Evolutionary conservation across 53 echinoderm and acorn worm species (phyloP).

Genomic region (Antedon mediterranea): DNA sequence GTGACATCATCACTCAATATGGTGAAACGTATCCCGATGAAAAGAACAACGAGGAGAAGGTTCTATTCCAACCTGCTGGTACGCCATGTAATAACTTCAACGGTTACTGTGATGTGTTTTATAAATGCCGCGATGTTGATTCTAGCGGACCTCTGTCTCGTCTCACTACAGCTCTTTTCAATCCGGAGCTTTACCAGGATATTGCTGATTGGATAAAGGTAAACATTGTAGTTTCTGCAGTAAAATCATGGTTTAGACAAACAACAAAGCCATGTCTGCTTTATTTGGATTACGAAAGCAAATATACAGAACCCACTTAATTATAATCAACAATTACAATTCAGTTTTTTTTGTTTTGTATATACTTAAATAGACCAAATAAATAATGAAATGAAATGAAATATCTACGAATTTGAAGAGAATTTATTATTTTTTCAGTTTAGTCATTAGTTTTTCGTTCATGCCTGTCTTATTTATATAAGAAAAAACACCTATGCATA

Average conservation of each 20-base stretch:
- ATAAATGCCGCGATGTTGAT: slow-evolving; percentile 73
- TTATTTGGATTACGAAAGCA: too few relatives aligned
- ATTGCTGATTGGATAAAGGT: slow-evolving; percentile 90
- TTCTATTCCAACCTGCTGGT: slow-evolving; percentile 64
- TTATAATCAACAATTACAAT: too few relatives aligned
- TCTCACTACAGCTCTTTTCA: slow-evolving; percentile 65
- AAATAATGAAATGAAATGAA: too few relatives aligned
- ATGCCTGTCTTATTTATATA: too few relatives aligned
- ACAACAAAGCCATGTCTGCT: too few relatives aligned
- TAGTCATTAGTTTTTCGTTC: too few relatives aligned
- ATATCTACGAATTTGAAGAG: too few relatives aligned
- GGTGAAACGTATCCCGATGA: slow-evolving; percentile 23
- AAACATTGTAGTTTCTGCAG: neutral
- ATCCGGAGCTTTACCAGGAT: slow-evolving; percentile 73
- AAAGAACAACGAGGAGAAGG: neutral
- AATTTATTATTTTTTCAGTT: too few relatives aligned
- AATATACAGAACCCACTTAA: too few relatives aligned
- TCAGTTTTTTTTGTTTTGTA: too few relatives aligned
- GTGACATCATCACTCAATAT: slow-evolving; percentile 17
- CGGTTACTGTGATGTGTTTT: slow-evolving; percentile 94
- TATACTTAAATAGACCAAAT: too few relatives aligned
- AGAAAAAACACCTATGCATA: too few relatives aligned
- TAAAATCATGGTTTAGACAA: neutral
- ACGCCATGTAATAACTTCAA: slow-evolving; percentile 65
- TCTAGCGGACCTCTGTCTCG: slow-evolving; percentile 80